Evolutionary conservation across 2,797 vertebrate species (phyloP).

Genomic region (Pangasius krempfi): DNA sequence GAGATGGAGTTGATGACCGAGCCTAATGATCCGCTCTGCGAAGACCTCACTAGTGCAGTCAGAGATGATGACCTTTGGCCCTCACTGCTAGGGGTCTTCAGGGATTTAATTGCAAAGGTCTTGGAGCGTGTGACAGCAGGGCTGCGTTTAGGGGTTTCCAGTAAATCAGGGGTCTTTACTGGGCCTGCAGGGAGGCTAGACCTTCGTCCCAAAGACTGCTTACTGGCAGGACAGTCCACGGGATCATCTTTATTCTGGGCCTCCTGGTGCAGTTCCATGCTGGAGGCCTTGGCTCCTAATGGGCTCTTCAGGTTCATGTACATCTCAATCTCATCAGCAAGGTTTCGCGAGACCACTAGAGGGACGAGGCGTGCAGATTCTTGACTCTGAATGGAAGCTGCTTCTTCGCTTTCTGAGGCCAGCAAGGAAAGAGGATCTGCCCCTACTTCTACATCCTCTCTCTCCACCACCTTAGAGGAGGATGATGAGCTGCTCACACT

Average conservation of each 20-base stretch:
- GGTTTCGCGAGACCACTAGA: slow-evolving; percentile 85
- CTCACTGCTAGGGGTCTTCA: slow-evolving; percentile 67
- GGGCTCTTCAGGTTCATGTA: slow-evolving; percentile 94
- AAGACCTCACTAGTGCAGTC: slow-evolving; percentile 84
- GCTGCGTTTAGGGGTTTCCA: slow-evolving; percentile 73
- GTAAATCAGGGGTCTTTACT: slow-evolving; percentile 61
- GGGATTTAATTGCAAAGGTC: slow-evolving; percentile 81
- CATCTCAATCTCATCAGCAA: slow-evolving; percentile 96
- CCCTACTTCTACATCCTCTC: slow-evolving; percentile 87
- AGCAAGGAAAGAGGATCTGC: slow-evolving; percentile 92
- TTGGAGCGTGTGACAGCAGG: slow-evolving; percentile 87
- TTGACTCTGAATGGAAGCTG: slow-evolving; percentile 74
- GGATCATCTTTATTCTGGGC: slow-evolving; percentile 52
- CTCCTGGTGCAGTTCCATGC: slow-evolving; percentile 88
- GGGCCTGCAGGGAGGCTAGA: slow-evolving; percentile 87
- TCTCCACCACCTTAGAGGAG: slow-evolving; percentile 77
- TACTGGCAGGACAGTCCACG: slow-evolving; percentile 58
- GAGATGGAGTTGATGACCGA: slow-evolving; percentile 92
- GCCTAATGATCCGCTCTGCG: slow-evolving; percentile 87
- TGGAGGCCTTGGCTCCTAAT: slow-evolving; percentile 84
- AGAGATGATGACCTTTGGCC: slow-evolving; percentile 81
- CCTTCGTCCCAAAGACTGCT: slow-evolving; percentile 78
- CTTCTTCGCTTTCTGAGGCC: slow-evolving; percentile 78
- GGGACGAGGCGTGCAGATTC: slow-evolving; percentile 77
- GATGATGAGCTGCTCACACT: slow-evolving; percentile 75